These are phyloP conservation scores for Onychomys arenicola DNA, from an alignment of 2,797 vertebrate genomes.

Conservation along the genomic window DNA sequence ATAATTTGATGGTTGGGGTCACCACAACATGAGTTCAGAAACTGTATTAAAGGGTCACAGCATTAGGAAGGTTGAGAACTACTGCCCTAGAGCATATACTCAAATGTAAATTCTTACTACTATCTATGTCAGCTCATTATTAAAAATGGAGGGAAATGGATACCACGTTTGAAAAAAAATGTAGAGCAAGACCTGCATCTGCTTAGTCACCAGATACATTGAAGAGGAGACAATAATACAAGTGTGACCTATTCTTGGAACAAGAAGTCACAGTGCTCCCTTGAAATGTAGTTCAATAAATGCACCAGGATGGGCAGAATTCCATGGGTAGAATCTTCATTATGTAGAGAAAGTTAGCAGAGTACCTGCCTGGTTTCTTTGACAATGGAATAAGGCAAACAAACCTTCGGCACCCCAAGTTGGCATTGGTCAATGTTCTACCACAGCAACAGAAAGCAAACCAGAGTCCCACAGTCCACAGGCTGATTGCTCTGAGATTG, in stretches of 20 bases:
- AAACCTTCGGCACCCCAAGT: not conserved
- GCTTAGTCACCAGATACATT: not conserved
- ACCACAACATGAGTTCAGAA: not conserved
- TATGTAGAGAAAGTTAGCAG: not conserved
- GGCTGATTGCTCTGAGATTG: not conserved
- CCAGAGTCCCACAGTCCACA: not conserved
- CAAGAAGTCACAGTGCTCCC: not conserved
- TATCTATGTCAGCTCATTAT: not conserved
- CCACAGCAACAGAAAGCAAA: not conserved
- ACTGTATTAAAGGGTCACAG: not conserved
- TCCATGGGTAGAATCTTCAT: not conserved
- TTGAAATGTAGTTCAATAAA: not conserved
- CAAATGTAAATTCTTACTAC: not conserved
- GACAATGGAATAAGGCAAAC: not conserved
- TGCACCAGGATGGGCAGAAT: not conserved
- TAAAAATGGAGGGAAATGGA: not conserved
- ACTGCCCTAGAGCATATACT: not conserved
- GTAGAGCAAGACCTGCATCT: not conserved
- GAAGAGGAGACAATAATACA: not conserved
- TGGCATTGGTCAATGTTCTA: not conserved
- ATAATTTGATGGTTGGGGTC: not conserved
- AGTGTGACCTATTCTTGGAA: not conserved
- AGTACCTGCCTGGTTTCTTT: not conserved
- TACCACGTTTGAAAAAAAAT: not conserved
- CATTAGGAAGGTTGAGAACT: not conserved